These are phyloP conservation scores for Megalurothrips usitatus DNA, from an alignment of 2,888 invertebrate genomes.

Conservation along the genomic window DNA sequence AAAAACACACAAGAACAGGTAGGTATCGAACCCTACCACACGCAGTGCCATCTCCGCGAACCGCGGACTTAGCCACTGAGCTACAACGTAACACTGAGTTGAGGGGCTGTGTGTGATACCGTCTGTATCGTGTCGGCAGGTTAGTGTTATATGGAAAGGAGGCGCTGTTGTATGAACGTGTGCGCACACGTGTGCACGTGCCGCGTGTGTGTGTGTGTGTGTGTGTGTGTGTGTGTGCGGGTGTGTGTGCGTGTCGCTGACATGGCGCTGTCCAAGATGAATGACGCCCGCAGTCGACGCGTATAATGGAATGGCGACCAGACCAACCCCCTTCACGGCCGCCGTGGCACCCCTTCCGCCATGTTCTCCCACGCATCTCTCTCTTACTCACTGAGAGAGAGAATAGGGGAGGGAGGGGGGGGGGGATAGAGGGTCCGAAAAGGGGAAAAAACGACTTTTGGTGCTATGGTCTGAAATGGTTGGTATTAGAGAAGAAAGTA, in stretches of 20 bases:
- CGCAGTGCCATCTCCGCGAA: too few relatives aligned
- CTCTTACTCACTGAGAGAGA: neutral
- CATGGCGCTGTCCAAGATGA: constrained; percentile 24
- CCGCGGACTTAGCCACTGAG: too few relatives aligned
- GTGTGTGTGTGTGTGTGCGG: neutral
- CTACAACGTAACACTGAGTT: too few relatives aligned
- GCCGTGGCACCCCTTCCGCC: neutral
- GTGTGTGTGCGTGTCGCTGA: constrained; percentile 16
- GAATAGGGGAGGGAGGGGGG: neutral
- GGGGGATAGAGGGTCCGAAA: neutral
- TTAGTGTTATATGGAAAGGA: too few relatives aligned
- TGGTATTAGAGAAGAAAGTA: neutral
- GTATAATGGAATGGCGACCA: constrained; percentile 20
- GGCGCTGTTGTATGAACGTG: neutral
- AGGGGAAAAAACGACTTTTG: neutral
- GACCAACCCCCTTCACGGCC: neutral
- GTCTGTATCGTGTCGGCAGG: too few relatives aligned
- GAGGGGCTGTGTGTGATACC: too few relatives aligned
- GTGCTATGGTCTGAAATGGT: too few relatives aligned
- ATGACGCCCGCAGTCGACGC: constrained; percentile 20
- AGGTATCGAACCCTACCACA: too few relatives aligned
- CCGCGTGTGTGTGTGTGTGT: neutral
- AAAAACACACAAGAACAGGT: too few relatives aligned
- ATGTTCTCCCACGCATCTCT: neutral
- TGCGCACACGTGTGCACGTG: neutral